These are phyloP conservation scores for Sinotaia quadrata DNA, from an alignment of 2,888 invertebrate genomes.

Conservation along the genomic window DNA sequence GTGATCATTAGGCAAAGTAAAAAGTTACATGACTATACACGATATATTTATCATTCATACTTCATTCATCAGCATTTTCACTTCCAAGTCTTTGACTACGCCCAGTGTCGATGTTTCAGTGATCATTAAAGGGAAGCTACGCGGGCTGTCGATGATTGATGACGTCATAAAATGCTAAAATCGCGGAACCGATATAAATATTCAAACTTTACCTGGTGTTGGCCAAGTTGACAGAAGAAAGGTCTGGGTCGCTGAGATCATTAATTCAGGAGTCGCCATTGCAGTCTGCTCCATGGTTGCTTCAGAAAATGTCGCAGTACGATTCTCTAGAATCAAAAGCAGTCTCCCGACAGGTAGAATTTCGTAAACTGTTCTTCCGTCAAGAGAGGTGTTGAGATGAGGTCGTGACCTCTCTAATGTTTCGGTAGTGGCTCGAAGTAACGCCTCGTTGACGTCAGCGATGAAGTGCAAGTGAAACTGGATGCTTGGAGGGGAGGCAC, in stretches of 20 bases:
- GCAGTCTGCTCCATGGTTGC: not conserved
- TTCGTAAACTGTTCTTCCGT: constrained; percentile 5
- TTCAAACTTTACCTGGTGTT: not conserved
- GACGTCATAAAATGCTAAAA: too few species aligned
- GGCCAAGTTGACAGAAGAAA: not conserved
- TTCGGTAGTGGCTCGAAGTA: constrained; percentile 13
- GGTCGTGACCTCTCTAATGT: constrained; percentile 30
- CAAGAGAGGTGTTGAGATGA: constrained; percentile 19
- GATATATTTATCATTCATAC: too few species aligned
- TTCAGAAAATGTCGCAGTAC: constrained; percentile 20
- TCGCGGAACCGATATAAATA: too few species aligned
- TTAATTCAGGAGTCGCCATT: not conserved
- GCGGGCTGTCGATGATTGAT: too few species aligned
- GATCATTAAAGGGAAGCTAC: too few species aligned
- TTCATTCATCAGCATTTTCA: too few species aligned
- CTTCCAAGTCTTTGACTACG: too few species aligned
- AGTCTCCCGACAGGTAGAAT: constrained; percentile 30
- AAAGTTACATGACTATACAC: too few species aligned
- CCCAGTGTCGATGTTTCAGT: too few species aligned
- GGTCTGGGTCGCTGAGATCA: not conserved
- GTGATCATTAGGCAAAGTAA: too few species aligned
- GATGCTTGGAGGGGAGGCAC: too few species aligned
- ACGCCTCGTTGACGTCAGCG: constrained; percentile 15
- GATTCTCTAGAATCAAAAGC: constrained; percentile 28
- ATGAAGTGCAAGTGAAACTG: constrained; percentile 29